Percentiles rank a stretch among this genome's conserved stretches.
Evolutionary conservation across 2,113 vertebrate genomes (phyloP).

Genomic region (Rhegmatorhina hoffmannsi): DNA sequence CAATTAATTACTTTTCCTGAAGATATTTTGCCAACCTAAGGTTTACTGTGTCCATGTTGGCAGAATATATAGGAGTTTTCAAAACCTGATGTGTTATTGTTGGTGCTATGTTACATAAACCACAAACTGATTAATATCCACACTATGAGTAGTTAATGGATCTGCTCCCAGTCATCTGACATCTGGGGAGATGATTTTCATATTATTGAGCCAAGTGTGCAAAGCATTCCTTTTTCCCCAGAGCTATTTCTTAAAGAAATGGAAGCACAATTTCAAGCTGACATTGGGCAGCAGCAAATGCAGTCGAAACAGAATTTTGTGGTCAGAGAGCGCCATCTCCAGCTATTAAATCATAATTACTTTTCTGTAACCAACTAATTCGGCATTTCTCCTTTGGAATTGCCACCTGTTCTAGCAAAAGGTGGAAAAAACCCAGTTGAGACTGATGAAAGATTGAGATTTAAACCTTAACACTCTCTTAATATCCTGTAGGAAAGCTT

Average conservation of each 20-base stretch:
- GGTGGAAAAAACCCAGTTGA: neutral
- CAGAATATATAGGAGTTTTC: neutral
- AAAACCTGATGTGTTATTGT: neutral
- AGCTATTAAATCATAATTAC: neutral
- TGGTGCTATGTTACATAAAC: fast-evolving
- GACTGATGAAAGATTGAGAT: neutral
- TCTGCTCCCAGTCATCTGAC: neutral
- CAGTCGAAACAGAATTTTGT: neutral
- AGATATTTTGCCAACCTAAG: neutral
- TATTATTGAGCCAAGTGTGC: neutral
- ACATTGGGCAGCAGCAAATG: neutral
- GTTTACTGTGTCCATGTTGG: neutral
- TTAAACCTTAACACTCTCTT: neutral
- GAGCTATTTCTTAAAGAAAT: neutral
- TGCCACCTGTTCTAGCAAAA: neutral
- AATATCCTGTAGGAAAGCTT: neutral
- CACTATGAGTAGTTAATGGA: neutral
- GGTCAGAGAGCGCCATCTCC: conserved; percentile 52
- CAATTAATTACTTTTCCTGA: neutral
- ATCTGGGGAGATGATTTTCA: neutral
- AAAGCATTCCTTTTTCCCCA: neutral
- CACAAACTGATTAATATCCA: neutral
- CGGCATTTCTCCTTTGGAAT: neutral
- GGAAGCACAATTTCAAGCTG: neutral
- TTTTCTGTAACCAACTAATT: fast-evolving